Evolutionary conservation across 2,797 vertebrate genomes (phyloP), one percentile per base, ranked within the genome.

Genomic region (Amblyopsis hoosieri): DNA sequence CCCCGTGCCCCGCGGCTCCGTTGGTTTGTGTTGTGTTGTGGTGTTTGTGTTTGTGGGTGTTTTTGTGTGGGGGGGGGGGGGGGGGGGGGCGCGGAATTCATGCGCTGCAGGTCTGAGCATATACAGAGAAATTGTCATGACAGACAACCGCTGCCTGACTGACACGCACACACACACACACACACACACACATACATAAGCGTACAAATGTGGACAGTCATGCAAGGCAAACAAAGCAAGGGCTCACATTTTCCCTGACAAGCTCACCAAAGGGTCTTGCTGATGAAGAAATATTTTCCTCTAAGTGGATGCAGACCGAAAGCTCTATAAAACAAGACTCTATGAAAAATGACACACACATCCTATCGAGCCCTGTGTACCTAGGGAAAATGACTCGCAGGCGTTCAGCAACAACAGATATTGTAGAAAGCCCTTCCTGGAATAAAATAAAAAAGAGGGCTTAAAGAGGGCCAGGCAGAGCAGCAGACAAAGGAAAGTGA

Each of bases 401-500:
- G 1, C 33, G 59, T 45, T 63, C 17, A 45, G 65, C 54, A 45
- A 53, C 57, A 74, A 75, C 75, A 76, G 72, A 37, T 37, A 37
- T 9, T 37, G 68, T 81, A 50, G 76, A 74, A 71, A 52, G 3
- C 51, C 54, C 66, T 76, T 74, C 67, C 49, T 31, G 47, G 11
- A 54, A 29, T 12, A 54, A 8, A 2, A 5, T 14, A 66, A 57
- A 69, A 75, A 75, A 67, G 47, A 7, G 14, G 3, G 5, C 13
- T 31, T 33, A 37, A 14, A 68, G 58, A 46, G 66, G 81, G 76
- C 76, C 79, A 81, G 57, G 47, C 31, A 71, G 76, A 66, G 29
- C 2, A 64, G 65, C 72, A 77, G 72, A 77, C 71, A 77, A 82
- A 78, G 75, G 63, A 74, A 74, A 72, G 67, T 67, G 58, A 60